Conservation (phyloP, 2,888 invertebrate species). For the Drosophila percnosoma region DNA sequence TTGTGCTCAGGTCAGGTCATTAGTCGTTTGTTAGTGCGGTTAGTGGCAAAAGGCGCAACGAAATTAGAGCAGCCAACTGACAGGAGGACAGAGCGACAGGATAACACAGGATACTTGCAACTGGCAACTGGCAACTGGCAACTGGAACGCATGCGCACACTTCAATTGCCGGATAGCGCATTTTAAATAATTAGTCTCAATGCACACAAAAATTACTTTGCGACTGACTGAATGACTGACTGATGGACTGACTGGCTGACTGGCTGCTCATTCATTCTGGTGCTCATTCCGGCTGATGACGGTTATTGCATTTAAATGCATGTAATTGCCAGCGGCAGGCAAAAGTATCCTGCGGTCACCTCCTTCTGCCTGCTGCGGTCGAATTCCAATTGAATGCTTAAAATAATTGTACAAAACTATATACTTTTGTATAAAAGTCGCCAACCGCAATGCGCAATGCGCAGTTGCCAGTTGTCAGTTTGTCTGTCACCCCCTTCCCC, state of each 20-base stretch:
- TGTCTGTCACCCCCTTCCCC: not conserved
- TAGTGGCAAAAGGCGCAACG: constrained; percentile 70
- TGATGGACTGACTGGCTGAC: not conserved
- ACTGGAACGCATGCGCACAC: constrained; percentile 71
- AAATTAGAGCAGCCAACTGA: constrained; percentile 71
- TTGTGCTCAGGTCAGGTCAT: constrained; percentile 65
- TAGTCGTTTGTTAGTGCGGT: constrained; percentile 61
- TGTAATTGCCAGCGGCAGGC: constrained; percentile 66
- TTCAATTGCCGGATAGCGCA: constrained; percentile 69
- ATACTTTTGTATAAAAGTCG: constrained; percentile 53
- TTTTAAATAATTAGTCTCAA: constrained; percentile 72
- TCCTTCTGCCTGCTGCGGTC: constrained; percentile 61
- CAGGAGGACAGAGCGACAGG: constrained; percentile 15
- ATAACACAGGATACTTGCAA: not conserved
- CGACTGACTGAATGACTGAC: constrained; percentile 10
- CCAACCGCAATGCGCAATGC: constrained; percentile 76
- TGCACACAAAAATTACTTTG: constrained; percentile 36
- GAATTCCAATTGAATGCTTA: constrained; percentile 80
- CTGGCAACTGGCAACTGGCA: not conserved
- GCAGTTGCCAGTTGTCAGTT: constrained; percentile 67
- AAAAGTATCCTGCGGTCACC: constrained; percentile 67
- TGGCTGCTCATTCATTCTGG: constrained; percentile 12
- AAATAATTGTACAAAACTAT: constrained; percentile 68
- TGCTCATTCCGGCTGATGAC: constrained; percentile 64
- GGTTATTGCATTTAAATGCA: constrained; percentile 81